These are phyloP conservation scores for Polyommatus icarus DNA, from an alignment of 2,888 invertebrate genomes.

Conservation along the genomic window DNA sequence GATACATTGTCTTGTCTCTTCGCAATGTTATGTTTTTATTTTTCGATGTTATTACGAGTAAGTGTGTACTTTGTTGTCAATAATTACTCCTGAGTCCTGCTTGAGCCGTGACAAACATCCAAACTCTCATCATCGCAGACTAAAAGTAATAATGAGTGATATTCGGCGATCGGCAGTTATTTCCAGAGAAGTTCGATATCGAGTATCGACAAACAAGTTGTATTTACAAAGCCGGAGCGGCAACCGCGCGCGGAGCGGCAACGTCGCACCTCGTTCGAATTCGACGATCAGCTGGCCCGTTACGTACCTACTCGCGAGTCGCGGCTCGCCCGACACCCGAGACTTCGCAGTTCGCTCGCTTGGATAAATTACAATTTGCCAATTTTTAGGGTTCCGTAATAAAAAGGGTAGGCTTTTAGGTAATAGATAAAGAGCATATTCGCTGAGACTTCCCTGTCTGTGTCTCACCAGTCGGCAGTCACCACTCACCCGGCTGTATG, in stretches of 20 bases:
- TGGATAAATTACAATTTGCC: neutral
- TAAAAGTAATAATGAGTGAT: neutral
- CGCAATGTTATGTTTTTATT: too few relatives aligned
- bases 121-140: neutral
- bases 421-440: too few relatives aligned
- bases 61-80: too few relatives aligned
- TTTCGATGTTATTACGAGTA: too few relatives aligned
- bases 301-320: too few relatives aligned
- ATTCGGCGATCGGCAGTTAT: conserved; percentile 4
- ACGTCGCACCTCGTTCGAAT: conserved; percentile 49
- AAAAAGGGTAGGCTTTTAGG: too few relatives aligned
- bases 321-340: neutral
- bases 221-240: conserved; percentile 48
- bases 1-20: too few relatives aligned
- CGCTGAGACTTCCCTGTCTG: too few relatives aligned
- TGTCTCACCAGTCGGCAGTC: too few relatives aligned
- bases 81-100: neutral
- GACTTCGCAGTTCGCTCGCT: neutral
- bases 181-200: conserved; percentile 8
- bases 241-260: conserved; percentile 59
- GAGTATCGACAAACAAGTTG: conserved; percentile 28
- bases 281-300: conserved; percentile 27
- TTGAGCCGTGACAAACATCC: neutral
- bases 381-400: too few relatives aligned
- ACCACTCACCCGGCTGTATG: too few relatives aligned